Percentiles rank a stretch among this genome's conserved stretches.
Evolutionary conservation across 2,113 vertebrate genomes (phyloP).

Genomic region (Excalfactoria chinensis): DNA sequence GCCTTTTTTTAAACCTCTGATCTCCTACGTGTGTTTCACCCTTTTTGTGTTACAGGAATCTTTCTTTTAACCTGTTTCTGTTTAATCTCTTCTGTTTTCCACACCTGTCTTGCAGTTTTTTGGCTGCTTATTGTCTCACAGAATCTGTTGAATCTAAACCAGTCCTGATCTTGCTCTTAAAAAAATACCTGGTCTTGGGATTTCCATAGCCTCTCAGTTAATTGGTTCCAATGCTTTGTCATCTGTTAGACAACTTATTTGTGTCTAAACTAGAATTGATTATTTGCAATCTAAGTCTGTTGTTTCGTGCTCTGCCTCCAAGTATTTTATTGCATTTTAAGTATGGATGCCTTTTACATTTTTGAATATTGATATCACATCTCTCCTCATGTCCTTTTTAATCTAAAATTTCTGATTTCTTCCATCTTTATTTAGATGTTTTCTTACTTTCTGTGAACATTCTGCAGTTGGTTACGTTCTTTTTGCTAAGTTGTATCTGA

Average conservation of each 20-base stretch:
- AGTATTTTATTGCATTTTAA: background rate
- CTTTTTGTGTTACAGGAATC: background rate
- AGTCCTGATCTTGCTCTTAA: constrained; percentile 1
- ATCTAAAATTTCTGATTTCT: background rate
- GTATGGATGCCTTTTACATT: background rate
- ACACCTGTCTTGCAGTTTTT: background rate
- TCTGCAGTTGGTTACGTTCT: background rate
- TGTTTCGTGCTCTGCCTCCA: background rate
- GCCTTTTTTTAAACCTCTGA: background rate
- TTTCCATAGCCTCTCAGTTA: background rate
- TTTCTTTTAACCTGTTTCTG: background rate
- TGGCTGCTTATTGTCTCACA: background rate
- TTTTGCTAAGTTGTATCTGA: background rate
- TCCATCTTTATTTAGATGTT: background rate
- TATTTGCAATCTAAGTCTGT: background rate
- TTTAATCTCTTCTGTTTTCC: background rate
- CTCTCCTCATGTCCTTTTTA: background rate
- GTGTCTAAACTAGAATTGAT: background rate
- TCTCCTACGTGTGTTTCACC: background rate
- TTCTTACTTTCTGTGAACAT: background rate
- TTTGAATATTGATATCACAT: background rate
- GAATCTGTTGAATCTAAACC: background rate
- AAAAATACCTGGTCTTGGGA: background rate
- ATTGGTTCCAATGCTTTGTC: background rate
- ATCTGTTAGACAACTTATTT: background rate